Evolutionary conservation across 2,113 vertebrate species (phyloP).

Genomic region (Lampris incognitus): DNA sequence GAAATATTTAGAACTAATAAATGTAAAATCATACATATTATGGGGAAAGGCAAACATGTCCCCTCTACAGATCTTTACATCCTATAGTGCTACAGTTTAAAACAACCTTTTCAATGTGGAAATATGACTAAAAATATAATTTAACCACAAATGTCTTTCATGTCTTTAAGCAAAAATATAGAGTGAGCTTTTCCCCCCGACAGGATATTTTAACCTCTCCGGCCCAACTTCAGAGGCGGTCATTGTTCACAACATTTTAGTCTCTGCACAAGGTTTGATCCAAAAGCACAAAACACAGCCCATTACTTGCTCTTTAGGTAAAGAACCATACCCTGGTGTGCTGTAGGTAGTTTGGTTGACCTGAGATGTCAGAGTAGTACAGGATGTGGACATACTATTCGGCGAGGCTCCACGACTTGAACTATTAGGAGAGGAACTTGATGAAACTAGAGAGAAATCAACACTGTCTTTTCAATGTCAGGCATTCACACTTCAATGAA

Average conservation of each 20-base stretch:
- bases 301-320: neutral
- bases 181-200: too few relatives aligned
- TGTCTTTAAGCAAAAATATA: too few relatives aligned
- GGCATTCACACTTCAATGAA: neutral
- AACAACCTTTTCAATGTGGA: too few relatives aligned
- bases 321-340: conserved; percentile 68
- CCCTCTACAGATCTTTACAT: too few relatives aligned
- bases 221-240: too few relatives aligned
- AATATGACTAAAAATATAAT: too few relatives aligned
- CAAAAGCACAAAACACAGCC: neutral
- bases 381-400: conserved; percentile 63
- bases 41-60: too few relatives aligned
- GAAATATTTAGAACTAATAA: neutral
- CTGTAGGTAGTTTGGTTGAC: conserved; percentile 76
- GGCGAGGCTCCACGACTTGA: conserved; percentile 80
- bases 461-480: neutral
- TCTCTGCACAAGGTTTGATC: neutral
- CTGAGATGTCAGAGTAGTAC: conserved; percentile 75
- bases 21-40: neutral
- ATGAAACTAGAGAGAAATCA: conserved; percentile 74
- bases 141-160: too few relatives aligned
- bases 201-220: too few relatives aligned
- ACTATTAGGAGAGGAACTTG: conserved; percentile 83
- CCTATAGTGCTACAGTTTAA: too few relatives aligned
- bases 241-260: neutral